A percentile compares a stretch with the other conserved stretches of the same genome.
These are phyloP conservation scores for Rotaria sp. DNA, from an alignment of 2,888 invertebrate species.

Conservation along the genomic window DNA sequence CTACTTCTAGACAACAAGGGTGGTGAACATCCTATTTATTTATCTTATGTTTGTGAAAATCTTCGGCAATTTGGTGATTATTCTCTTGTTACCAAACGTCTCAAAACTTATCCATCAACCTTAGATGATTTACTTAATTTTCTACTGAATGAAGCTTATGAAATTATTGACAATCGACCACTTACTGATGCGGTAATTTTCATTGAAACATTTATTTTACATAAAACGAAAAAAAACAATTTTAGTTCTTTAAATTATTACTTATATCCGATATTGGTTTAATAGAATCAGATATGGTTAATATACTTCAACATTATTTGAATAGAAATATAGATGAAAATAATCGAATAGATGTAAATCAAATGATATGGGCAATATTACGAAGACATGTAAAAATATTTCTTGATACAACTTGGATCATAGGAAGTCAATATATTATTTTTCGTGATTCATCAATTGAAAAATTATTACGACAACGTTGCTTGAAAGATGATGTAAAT, in stretches of 20 bases:
- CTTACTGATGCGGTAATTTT: not conserved
- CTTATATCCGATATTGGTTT: conserved; percentile 23
- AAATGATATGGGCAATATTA: conserved; percentile 4
- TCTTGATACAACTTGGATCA: conserved; percentile 10
- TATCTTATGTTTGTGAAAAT: conserved; percentile 29
- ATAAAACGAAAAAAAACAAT: not conserved
- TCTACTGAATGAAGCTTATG: conserved; percentile 15
- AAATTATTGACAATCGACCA: conserved; percentile 3
- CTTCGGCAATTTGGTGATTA: conserved; percentile 28
- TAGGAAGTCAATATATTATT: not conserved
- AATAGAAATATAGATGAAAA: conserved; percentile 1
- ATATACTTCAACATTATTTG: not conserved
- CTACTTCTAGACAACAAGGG: conserved; percentile 1
- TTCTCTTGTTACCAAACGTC: not conserved
- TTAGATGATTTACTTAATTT: conserved; percentile 6
- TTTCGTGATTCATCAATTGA: conserved; percentile 23
- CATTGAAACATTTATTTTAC: not conserved
- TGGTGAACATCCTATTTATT: conserved; percentile 13
- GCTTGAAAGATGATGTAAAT: not conserved
- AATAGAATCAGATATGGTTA: conserved; percentile 23
- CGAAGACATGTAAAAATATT: conserved; percentile 2
- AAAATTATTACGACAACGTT: conserved; percentile 10
- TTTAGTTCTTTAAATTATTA: conserved; percentile 26
- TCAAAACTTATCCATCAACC: not conserved
- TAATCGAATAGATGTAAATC: not conserved